Conservation (phyloP, 53 echinoderm and acorn worm species). For the Actinopyga echinites region DNA sequence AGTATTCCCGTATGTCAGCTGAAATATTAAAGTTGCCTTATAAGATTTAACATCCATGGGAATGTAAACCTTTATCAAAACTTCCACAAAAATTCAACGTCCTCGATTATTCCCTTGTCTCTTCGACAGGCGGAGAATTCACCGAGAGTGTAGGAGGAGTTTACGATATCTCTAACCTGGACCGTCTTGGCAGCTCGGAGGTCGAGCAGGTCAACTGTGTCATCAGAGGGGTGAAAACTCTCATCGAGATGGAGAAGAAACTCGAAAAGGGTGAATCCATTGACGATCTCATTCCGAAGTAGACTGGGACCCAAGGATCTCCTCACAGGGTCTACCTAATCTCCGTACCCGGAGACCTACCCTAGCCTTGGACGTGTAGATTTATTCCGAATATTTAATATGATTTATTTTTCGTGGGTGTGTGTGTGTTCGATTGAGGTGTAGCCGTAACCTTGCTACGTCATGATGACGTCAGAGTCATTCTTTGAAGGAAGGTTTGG, state of each 20-base stretch:
- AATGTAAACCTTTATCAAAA: no score
- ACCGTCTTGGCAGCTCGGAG: constrained; percentile 89
- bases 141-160: constrained; percentile 90
- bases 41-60: no score
- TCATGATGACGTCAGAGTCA: neutral
- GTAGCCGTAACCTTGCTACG: neutral
- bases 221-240: constrained; percentile 76
- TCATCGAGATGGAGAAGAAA: constrained; percentile 85
- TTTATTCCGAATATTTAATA: neutral
- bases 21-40: no score
- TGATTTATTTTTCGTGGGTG: constrained; percentile 19
- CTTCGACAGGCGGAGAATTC: constrained; percentile 78
- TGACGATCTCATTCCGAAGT: constrained; percentile 79
- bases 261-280: constrained; percentile 84
- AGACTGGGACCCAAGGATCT: neutral
- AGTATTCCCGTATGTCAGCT: no score
- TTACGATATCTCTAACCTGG: constrained; percentile 92
- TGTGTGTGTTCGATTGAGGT: constrained; percentile 26
- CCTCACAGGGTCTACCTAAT: neutral
- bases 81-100: neutral
- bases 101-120: neutral
- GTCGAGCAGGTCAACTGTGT: constrained; percentile 94
- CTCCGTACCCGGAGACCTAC: neutral
- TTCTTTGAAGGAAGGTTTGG: no score
- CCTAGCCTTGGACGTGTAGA: neutral